Conservation (phyloP, 2,113 vertebrate genomes). For the Tenrec ecaudatus region DNA sequence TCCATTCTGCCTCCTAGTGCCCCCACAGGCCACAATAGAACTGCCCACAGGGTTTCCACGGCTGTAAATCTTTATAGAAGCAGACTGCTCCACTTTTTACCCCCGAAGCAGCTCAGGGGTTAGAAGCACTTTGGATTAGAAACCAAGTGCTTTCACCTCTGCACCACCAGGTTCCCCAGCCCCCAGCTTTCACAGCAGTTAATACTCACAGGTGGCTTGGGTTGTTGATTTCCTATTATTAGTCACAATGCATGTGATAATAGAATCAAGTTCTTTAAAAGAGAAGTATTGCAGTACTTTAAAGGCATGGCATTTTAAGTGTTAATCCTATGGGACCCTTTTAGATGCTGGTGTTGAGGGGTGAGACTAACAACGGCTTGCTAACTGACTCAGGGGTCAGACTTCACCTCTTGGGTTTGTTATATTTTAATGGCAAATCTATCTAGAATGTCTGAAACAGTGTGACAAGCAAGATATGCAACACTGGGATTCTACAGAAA, state of each 20-base stretch:
- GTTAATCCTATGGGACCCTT: conserved; percentile 69
- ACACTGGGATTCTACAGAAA: neutral
- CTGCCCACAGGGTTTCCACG: no score
- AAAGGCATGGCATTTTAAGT: conserved; percentile 73
- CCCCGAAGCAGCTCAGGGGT: no score
- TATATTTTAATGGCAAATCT: conserved; percentile 50
- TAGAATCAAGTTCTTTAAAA: conserved; percentile 38
- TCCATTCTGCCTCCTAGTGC: no score
- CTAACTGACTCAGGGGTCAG: conserved; percentile 15
- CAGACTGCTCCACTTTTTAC: no score
- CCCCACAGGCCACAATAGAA: no score
- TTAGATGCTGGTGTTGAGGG: conserved; percentile 66
- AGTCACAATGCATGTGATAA: conserved; percentile 22
- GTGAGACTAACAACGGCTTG: conserved; percentile 25
- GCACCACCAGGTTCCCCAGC: no score
- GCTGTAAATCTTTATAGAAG: no score
- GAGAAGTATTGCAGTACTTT: conserved; percentile 68
- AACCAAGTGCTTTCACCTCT: no score
- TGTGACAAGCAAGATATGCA: neutral
- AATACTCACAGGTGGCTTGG: neutral
- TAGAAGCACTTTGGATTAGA: no score
- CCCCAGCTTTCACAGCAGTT: neutral
- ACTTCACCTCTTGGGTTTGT: conserved; percentile 17
- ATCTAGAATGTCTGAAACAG: conserved; percentile 26
- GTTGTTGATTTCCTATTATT: conserved; percentile 32